phyloP scores from a whole-genome alignment of 2,888 invertebrate genomes.

The Stenodema calcarata region DNA sequence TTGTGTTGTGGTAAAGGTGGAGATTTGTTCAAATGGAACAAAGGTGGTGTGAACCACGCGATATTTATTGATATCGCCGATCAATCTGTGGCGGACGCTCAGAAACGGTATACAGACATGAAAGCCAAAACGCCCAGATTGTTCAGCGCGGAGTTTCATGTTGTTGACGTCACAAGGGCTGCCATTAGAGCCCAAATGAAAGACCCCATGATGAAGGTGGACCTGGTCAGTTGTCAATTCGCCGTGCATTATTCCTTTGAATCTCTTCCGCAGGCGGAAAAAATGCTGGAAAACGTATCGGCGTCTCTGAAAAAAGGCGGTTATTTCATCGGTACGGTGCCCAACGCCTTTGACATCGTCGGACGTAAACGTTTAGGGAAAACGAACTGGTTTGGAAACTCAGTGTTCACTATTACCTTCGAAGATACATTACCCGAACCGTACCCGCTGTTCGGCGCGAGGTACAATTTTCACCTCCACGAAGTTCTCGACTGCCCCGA shows the following conservation, averaged over 20 bases:
- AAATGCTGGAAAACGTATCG: conserved; percentile 90
- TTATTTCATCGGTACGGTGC: conserved; percentile 95
- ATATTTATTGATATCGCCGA: conserved; percentile 94
- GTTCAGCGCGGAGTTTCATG: conserved; percentile 88
- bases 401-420: conserved; percentile 74
- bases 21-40: conserved; percentile 93
- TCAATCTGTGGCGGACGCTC: conserved; percentile 89
- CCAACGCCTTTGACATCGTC: conserved; percentile 91
- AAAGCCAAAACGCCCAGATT: conserved; percentile 55
- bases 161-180: conserved; percentile 88
- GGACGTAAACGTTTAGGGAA: conserved; percentile 69
- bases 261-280: conserved; percentile 83
- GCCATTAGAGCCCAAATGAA: conserved; percentile 77
- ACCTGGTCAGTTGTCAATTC: conserved; percentile 96
- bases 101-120: conserved; percentile 73
- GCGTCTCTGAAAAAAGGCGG: conserved; percentile 90
- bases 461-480: conserved; percentile 89
- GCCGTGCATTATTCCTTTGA: conserved; percentile 98
- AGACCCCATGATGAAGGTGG: conserved; percentile 80
- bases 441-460: conserved; percentile 88
- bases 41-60: conserved; percentile 74
- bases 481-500: conserved; percentile 99
- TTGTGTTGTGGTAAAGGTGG: conserved; percentile 99
- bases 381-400: conserved; percentile 75
- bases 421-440: conserved; percentile 63